These are phyloP conservation scores for Mayetiola destructor DNA, from an alignment of 2,888 invertebrate genomes.

Conservation along the genomic window DNA sequence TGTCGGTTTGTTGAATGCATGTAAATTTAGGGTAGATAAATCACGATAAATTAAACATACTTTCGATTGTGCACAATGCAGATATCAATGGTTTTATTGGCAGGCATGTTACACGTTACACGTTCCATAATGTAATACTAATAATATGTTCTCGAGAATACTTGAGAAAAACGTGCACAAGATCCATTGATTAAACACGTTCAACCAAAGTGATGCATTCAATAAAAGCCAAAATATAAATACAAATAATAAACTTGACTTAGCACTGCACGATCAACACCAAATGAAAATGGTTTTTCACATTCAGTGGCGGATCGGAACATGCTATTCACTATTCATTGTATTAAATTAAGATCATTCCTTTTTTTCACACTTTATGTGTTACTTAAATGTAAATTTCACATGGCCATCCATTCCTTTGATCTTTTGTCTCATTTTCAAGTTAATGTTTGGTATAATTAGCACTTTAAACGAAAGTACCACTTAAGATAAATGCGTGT, in stretches of 20 bases:
- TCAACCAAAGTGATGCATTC: background rate
- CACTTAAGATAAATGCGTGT: background rate
- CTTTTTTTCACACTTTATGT: no score
- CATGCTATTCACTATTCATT: background rate
- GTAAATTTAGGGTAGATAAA: slow-evolving; percentile 12
- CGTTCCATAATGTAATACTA: background rate
- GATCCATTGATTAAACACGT: slow-evolving; percentile 11
- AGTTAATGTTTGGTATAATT: background rate
- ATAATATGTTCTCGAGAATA: background rate
- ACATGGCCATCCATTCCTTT: no score
- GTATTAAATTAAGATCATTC: no score
- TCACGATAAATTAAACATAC: slow-evolving; percentile 7
- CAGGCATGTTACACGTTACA: background rate
- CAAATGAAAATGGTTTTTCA: background rate
- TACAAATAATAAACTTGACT: no score
- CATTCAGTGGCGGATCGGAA: background rate
- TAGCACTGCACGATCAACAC: no score
- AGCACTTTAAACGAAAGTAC: background rate
- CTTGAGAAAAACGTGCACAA: slow-evolving; percentile 11
- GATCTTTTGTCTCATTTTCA: slow-evolving; percentile 4
- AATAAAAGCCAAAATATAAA: background rate
- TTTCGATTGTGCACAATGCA: slow-evolving; percentile 1
- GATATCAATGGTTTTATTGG: background rate
- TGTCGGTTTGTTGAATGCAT: slow-evolving; percentile 1
- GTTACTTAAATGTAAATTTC: no score